Percentiles rank a stretch among this genome's conserved stretches.
Conservation (phyloP, 2,888 invertebrate species). For the Caenorhabditis sp. region DNA sequence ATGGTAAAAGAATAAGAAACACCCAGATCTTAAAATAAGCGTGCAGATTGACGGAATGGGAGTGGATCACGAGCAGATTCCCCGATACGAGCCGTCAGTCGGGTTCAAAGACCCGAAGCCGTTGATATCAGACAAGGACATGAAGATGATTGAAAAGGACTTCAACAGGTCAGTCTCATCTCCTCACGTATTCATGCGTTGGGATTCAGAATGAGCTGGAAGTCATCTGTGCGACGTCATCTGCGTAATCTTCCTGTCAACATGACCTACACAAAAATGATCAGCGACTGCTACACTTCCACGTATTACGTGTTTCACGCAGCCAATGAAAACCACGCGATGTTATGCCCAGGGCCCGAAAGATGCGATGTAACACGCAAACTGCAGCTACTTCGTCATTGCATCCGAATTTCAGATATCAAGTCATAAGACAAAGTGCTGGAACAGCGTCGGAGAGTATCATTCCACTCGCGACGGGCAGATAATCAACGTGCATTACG, state of each 20-base stretch:
- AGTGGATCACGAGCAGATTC: conserved; percentile 20
- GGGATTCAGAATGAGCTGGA: conserved; percentile 55
- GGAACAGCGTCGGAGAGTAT: conserved; percentile 57
- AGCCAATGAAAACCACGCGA: conserved; percentile 13
- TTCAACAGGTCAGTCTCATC: conserved; percentile 23
- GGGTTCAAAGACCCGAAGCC: conserved; percentile 3
- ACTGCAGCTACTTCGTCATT: background rate
- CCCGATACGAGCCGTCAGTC: conserved; percentile 13
- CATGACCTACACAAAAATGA: conserved; percentile 32
- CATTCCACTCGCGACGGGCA: conserved; percentile 49
- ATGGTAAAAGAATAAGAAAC: no score
- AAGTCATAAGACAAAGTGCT: conserved; percentile 23
- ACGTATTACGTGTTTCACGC: conserved; percentile 43
- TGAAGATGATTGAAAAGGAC: conserved; percentile 46
- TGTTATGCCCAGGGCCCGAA: conserved; percentile 61
- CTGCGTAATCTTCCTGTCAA: conserved; percentile 26
- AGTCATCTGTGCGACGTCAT: conserved; percentile 36
- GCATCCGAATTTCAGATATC: conserved; percentile 25
- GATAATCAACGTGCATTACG: conserved; percentile 53
- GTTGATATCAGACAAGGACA: conserved; percentile 37
- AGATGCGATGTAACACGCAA: conserved; percentile 48
- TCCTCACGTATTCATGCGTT: background rate
- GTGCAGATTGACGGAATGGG: conserved; percentile 44
- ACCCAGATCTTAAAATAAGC: no score
- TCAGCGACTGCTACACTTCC: conserved; percentile 42